Conservation (phyloP, 1,140 invertebrate genomes). For the Drosophila mayri region DNA sequence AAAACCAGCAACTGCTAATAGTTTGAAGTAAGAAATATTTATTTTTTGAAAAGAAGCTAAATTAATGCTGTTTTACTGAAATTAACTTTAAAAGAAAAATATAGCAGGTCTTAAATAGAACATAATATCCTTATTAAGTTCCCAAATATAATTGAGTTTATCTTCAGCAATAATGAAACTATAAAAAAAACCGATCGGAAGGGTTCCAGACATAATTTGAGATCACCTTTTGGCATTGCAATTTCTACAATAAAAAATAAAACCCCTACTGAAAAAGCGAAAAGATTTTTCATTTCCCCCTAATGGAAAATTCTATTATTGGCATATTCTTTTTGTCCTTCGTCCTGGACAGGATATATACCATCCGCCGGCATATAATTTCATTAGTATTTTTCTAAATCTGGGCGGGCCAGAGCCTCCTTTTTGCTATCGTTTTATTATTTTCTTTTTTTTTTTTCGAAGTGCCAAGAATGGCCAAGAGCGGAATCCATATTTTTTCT, state of each 20-base stretch:
- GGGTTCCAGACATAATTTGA: constrained; percentile 5
- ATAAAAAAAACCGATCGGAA: constrained; percentile 15
- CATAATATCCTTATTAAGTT: background rate
- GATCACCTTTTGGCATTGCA: constrained; percentile 8
- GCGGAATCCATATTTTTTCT: constrained; percentile 72
- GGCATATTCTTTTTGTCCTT: constrained; percentile 57
- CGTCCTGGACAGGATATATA: constrained; percentile 61
- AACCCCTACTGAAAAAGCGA: background rate
- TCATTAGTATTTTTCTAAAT: constrained; percentile 78
- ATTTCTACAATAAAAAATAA: background rate
- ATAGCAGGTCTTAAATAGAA: background rate
- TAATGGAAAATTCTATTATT: constrained; percentile 70
- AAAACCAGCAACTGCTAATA: background rate
- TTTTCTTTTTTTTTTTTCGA: background rate
- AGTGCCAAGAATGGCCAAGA: constrained; percentile 47
- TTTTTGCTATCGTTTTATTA: constrained; percentile 15
- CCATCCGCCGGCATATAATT: constrained; percentile 69
- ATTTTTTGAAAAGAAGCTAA: background rate
- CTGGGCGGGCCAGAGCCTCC: constrained; percentile 51
- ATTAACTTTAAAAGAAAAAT: background rate
- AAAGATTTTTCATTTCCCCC: constrained; percentile 53
- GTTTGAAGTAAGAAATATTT: background rate
- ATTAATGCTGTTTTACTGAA: no score
- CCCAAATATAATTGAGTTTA: background rate
- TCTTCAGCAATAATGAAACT: background rate